Evolutionary conservation across 1,140 invertebrate species (phyloP).

Genomic region (Trichoplusia ni): DNA sequence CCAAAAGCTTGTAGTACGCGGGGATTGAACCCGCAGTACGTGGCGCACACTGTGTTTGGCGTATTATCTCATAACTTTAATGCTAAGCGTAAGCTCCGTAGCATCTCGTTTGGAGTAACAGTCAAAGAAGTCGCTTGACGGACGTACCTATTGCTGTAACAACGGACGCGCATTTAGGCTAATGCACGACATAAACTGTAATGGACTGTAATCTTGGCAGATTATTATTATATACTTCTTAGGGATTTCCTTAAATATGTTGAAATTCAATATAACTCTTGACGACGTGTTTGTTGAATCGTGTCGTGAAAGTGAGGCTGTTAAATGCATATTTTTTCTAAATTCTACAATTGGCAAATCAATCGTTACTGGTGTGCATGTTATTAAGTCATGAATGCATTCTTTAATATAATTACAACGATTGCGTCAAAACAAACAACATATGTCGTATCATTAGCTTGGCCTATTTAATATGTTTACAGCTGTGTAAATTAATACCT

Average conservation of each 20-base stretch:
- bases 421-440: conserved; percentile 23
- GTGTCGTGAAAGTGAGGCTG: background rate
- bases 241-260: conserved; percentile 18
- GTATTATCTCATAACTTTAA: background rate
- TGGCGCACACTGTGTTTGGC: background rate
- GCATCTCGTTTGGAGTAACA: background rate
- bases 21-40: too few relatives aligned
- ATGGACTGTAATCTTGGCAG: conserved; percentile 14
- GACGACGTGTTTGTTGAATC: background rate
- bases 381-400: too few relatives aligned
- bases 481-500: conserved; percentile 20
- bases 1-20: too few relatives aligned
- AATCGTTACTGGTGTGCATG: too few relatives aligned
- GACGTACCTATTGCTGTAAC: conserved; percentile 2
- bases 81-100: too few relatives aligned
- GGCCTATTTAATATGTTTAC: conserved; percentile 17
- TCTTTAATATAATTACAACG: background rate
- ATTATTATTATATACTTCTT: conserved; percentile 9
- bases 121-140: background rate
- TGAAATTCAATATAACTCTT: background rate
- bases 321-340: too few relatives aligned
- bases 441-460: conserved; percentile 9
- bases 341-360: too few relatives aligned
- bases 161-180: conserved; percentile 27
- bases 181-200: conserved; percentile 20